These are phyloP conservation scores for Dascyllus trimaculatus DNA, from an alignment of 2,113 vertebrate species.

Conservation along the genomic window DNA sequence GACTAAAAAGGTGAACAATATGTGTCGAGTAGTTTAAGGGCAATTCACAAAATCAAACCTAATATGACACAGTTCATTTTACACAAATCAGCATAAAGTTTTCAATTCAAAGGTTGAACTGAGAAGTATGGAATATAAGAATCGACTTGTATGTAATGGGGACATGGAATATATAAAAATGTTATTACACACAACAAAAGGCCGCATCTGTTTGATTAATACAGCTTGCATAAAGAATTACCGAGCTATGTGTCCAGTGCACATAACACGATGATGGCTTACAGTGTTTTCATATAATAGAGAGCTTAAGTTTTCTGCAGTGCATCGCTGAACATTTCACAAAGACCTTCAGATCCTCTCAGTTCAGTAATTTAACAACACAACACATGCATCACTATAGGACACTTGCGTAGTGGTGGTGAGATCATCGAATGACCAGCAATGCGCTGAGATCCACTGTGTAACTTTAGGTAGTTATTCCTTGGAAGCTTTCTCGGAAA, in stretches of 20 bases:
- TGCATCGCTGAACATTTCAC: constrained; percentile 2
- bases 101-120: too few relatives aligned
- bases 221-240: constrained; percentile 3
- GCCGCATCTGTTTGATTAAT: not conserved
- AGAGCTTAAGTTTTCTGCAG: constrained; percentile 10
- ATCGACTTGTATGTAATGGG: too few relatives aligned
- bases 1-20: constrained; percentile 17
- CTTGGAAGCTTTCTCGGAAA: not conserved
- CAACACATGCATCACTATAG: constrained; percentile 1
- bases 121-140: not conserved
- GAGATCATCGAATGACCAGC: not conserved
- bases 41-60: not conserved
- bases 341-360: not conserved
- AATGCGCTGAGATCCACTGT: not conserved
- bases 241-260: not conserved
- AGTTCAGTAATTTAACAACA: not conserved
- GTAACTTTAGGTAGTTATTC: not conserved
- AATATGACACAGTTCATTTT: not conserved
- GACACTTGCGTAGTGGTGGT: not conserved
- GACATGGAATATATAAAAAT: too few relatives aligned
- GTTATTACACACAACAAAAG: not conserved
- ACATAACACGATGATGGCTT: constrained; percentile 9
- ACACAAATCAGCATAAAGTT: not conserved
- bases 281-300: not conserved
- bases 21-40: not conserved